Conservation (phyloP, 2,113 vertebrate genomes). For the Calyptommatus sinebrachiatus region DNA sequence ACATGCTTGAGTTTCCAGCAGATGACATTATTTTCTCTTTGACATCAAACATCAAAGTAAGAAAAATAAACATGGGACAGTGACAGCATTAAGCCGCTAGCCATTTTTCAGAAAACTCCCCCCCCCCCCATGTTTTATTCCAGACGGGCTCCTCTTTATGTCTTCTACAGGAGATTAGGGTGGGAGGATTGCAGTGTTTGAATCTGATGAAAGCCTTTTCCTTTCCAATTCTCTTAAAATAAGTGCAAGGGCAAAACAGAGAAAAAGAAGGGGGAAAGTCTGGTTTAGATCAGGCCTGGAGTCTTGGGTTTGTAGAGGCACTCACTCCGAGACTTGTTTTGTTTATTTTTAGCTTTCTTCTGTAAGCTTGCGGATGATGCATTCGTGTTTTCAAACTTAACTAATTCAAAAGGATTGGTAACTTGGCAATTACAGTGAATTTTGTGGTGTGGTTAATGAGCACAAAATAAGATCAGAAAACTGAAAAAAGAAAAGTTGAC, state of each 20-base stretch:
- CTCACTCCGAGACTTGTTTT: slow-evolving; percentile 50
- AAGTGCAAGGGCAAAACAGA: slow-evolving; percentile 23
- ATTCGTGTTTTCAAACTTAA: slow-evolving; percentile 52
- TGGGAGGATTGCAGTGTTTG: slow-evolving; percentile 62
- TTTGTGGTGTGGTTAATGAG: slow-evolving; percentile 38
- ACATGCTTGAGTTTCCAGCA: slow-evolving; percentile 72
- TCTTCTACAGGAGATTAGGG: slow-evolving; percentile 68
- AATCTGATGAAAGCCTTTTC: slow-evolving; percentile 69
- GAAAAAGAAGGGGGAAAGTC: slow-evolving; percentile 59
- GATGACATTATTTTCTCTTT: slow-evolving; percentile 77
- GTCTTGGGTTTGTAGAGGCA: slow-evolving; percentile 56
- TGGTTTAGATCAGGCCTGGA: slow-evolving; percentile 74
- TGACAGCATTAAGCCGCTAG: slow-evolving; percentile 72
- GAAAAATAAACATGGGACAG: slow-evolving; percentile 75
- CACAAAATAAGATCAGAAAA: slow-evolving; percentile 21
- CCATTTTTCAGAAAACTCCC: slow-evolving; percentile 70
- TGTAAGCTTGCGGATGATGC: slow-evolving; percentile 42
- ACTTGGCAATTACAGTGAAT: slow-evolving; percentile 33
- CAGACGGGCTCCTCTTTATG: slow-evolving; percentile 69
- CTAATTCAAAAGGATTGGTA: slow-evolving; percentile 38
- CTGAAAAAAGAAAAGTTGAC: slow-evolving; percentile 4
- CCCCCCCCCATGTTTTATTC: slow-evolving; percentile 70
- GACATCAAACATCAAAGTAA: slow-evolving; percentile 78
- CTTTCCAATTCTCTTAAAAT: slow-evolving; percentile 65
- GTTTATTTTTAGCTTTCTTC: slow-evolving; percentile 61